These are phyloP conservation scores for Pristionchus fissidentatus DNA, from an alignment of 2,888 invertebrate species.

Conservation along the genomic window DNA sequence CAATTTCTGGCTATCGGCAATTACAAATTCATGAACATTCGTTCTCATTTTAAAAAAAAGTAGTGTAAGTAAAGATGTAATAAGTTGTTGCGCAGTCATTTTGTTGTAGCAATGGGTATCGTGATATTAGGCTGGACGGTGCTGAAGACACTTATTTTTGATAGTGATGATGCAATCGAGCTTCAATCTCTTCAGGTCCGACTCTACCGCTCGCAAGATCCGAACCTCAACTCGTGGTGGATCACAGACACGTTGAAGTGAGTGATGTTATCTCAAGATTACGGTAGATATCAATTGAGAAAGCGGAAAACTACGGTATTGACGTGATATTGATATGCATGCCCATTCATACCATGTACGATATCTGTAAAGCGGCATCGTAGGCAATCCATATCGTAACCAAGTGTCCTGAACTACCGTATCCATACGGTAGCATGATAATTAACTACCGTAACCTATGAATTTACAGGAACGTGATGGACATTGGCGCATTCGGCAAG, in stretches of 20 bases:
- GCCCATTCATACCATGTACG: too few species aligned
- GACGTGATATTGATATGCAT: too few species aligned
- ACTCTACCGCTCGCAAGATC: conserved; percentile 39
- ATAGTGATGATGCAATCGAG: neutral
- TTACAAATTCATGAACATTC: too few species aligned
- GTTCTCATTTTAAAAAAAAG: too few species aligned
- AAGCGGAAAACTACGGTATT: too few species aligned
- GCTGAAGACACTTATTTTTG: neutral
- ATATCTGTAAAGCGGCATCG: neutral
- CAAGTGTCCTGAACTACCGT: neutral
- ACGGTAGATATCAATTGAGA: neutral
- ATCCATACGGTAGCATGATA: neutral
- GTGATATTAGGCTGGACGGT: too few species aligned
- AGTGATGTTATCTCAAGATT: neutral
- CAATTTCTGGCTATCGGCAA: too few species aligned
- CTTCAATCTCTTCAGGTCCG: conserved; percentile 5
- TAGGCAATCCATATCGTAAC: neutral
- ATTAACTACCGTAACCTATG: neutral
- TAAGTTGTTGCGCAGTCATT: too few species aligned
- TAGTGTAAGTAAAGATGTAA: too few species aligned
- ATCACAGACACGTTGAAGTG: conserved; percentile 27
- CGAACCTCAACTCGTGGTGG: conserved; percentile 41
- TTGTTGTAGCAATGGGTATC: too few species aligned
- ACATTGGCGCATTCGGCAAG: conserved; percentile 42
- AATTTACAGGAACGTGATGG: conserved; percentile 19